Evolutionary conservation across 2,888 invertebrate genomes (phyloP), one percentile per base, ranked within the genome.

Genomic region (Eueremaeus valkanovi): DNA sequence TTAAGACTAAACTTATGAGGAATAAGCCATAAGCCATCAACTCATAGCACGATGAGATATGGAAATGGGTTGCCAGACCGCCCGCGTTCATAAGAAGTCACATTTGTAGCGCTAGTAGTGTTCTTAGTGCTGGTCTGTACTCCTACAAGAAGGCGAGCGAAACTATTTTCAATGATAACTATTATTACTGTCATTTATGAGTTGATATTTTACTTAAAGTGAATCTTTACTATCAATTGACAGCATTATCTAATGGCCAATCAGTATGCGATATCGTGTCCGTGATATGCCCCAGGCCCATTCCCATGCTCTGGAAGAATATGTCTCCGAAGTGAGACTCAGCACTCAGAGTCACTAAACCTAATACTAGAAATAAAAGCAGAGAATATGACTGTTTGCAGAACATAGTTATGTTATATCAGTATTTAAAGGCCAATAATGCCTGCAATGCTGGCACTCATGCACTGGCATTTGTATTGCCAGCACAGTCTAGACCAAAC

Each of bases 151-250:
- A 68, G 68, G 36, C 36, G 40, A 40, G 24, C 36, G 40, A 36
- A 68, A 68, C 21, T 36, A 68, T 68, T 40, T 11, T 9, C 40
- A 68, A 68, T 68, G n/a, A 68, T 68, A 68, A 24, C 40, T 68
- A 68, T 68, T 68, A 68, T 40, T 68, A 24, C 40, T 68, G 68
- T 68, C 68, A 68, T 68, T 68, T 68, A 68, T 21, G 40, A 68
- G 40, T 68, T 68, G 68, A 68, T 68, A 68, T 68, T 68, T 68
- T 68, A 68, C 68, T 68, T 68, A 68, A 61, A 63, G 63, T n/a
- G 21, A 68, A 24, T 33, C 68, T 68, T 68, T 68, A 68, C 40
- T 68, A 68, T 68, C 68, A 68, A 68, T 68, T 68, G 68, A 68
- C 68, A 68, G 68, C 8, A 68, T 68, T 68, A 68, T 68, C 68